Percentiles rank a stretch among this genome's conserved stretches.
Conservation (phyloP, 2,797 vertebrate species). For the Apogon hyalosoma region DNA sequence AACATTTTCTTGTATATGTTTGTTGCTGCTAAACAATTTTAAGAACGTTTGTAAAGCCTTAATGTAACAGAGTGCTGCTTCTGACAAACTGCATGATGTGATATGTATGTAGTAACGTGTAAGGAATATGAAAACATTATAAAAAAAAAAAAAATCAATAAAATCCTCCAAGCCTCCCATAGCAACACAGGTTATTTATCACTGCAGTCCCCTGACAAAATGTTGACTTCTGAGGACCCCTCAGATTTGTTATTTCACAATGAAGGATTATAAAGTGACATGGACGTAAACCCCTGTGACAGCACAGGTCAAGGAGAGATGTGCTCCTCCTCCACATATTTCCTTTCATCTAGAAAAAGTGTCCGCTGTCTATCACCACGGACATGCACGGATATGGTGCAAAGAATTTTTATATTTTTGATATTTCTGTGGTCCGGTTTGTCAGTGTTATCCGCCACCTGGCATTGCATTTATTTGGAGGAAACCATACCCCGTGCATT, state of each 20-base stretch:
- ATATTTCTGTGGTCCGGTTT: constrained; percentile 20
- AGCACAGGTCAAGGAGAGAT: constrained; percentile 54
- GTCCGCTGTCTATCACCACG: background rate
- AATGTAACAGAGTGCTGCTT: background rate
- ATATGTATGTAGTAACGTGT: background rate
- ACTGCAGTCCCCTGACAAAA: constrained; percentile 31
- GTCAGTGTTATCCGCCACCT: constrained; percentile 8
- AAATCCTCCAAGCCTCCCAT: background rate
- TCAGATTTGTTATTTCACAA: constrained; percentile 39
- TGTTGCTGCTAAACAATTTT: too few species aligned
- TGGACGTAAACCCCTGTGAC: constrained; percentile 42
- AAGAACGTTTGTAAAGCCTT: too few species aligned
- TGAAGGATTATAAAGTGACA: constrained; percentile 42
- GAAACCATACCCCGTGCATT: background rate
- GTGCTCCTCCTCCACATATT: constrained; percentile 26
- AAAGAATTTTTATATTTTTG: constrained; percentile 11
- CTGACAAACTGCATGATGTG: constrained; percentile 1
- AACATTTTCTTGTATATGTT: too few species aligned
- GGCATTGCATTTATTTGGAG: constrained; percentile 22
- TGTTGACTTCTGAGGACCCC: constrained; percentile 34
- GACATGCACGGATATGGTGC: constrained; percentile 19
- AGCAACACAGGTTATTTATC: constrained; percentile 34
- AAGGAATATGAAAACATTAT: too few species aligned
- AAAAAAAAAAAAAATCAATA: constrained; percentile 9
- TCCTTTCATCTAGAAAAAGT: constrained; percentile 31